Conservation (phyloP, 2,888 invertebrate genomes). For the Cheilosia variabilis region DNA sequence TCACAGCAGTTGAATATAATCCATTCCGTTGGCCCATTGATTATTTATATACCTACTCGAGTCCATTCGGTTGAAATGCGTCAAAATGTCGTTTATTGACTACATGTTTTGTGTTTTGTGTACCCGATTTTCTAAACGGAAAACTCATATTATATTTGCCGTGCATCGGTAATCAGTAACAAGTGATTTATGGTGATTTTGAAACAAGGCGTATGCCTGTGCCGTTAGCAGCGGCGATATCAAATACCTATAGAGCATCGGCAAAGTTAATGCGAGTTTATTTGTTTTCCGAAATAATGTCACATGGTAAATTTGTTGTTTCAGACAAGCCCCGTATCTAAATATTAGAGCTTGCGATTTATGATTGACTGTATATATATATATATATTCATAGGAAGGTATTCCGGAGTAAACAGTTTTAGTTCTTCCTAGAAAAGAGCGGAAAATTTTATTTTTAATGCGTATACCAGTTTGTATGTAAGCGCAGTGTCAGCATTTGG, state of each 20-base stretch:
- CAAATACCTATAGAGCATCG: neutral
- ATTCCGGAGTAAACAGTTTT: neutral
- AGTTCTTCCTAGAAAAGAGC: constrained; percentile 2
- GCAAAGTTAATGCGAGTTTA: constrained; percentile 16
- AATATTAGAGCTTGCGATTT: constrained; percentile 12
- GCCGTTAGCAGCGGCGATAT: neutral
- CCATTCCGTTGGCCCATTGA: constrained; percentile 7
- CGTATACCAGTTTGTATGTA: neutral
- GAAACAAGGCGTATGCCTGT: neutral
- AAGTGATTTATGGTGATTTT: constrained; percentile 27
- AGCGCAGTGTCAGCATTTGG: neutral
- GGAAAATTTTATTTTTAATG: neutral
- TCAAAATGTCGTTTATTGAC: constrained; percentile 14
- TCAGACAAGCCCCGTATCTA: constrained; percentile 1
- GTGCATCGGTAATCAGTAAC: constrained; percentile 6
- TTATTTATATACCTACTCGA: neutral
- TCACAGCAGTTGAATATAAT: constrained; percentile 21
- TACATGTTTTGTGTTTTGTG: neutral
- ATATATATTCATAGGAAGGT: neutral
- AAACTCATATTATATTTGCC: neutral
- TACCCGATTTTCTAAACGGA: constrained; percentile 8
- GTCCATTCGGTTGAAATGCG: constrained; percentile 9
- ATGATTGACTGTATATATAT: neutral
- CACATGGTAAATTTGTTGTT: constrained; percentile 4
- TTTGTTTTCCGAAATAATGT: constrained; percentile 26